Evolutionary conservation across 2,113 vertebrate species (phyloP).

Genomic region (Tupaia chinensis): DNA sequence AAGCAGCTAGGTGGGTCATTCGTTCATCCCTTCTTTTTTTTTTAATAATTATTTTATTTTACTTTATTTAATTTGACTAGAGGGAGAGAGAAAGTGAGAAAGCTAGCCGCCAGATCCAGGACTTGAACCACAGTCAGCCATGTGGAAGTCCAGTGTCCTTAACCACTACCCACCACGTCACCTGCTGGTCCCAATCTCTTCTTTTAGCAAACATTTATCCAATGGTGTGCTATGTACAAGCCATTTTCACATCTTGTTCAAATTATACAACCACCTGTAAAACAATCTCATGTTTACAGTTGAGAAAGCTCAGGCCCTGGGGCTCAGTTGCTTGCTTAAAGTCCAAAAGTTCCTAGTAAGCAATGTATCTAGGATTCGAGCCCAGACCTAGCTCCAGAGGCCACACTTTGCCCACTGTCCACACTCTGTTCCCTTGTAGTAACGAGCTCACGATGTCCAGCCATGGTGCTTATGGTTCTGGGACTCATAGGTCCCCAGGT

Average conservation of each 20-base stretch:
- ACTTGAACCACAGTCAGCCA: no score
- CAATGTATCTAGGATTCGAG: not conserved
- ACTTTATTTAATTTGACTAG: no score
- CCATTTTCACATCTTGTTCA: constrained; percentile 1
- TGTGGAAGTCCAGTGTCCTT: no score
- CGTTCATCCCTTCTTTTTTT: not conserved
- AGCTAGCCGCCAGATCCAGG: no score
- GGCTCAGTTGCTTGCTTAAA: not conserved
- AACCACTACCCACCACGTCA: no score
- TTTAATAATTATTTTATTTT: no score
- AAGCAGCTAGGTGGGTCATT: not conserved
- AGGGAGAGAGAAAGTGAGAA: no score
- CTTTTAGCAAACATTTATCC: not conserved
- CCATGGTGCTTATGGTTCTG: not conserved
- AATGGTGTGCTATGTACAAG: no score
- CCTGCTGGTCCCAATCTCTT: not conserved
- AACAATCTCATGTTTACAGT: not conserved
- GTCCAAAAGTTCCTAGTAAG: not conserved
- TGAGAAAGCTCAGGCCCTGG: not conserved
- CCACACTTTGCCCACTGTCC: not conserved
- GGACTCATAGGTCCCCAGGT: not conserved
- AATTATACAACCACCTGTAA: not conserved
- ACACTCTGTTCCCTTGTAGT: not conserved
- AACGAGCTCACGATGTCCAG: not conserved
- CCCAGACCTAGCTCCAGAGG: not conserved